These are phyloP conservation scores for Melanophora roralis DNA, from an alignment of 2,888 invertebrate species.

Conservation along the genomic window DNA sequence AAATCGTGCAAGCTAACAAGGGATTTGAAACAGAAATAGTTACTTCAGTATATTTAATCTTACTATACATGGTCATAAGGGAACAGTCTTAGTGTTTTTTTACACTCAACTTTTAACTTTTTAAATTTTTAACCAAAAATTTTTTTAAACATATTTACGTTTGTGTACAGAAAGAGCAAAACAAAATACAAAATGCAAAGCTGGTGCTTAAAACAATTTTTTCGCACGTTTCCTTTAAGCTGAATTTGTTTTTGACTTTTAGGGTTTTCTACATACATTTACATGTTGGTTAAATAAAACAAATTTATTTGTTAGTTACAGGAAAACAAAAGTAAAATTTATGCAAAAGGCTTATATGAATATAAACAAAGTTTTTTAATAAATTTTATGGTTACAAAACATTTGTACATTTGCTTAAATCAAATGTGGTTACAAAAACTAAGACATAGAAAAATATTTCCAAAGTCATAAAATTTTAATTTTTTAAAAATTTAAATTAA, in stretches of 20 bases:
- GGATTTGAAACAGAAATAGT: slow-evolving; percentile 1
- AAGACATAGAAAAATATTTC: too few species aligned
- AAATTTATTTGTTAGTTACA: neutral
- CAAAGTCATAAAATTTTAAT: too few species aligned
- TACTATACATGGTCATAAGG: neutral
- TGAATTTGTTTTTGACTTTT: neutral
- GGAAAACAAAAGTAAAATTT: neutral
- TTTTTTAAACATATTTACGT: too few species aligned
- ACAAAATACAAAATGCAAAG: neutral
- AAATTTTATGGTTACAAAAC: too few species aligned
- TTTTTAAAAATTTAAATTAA: too few species aligned
- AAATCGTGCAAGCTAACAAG: slow-evolving; percentile 7
- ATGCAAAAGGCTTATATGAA: neutral
- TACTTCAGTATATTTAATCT: neutral
- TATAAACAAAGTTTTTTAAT: too few species aligned
- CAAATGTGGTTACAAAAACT: too few species aligned
- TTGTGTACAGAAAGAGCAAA: too few species aligned
- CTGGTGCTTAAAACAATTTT: neutral
- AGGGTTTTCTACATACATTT: neutral
- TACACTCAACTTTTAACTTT: too few species aligned
- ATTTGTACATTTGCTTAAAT: too few species aligned
- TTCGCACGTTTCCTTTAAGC: neutral
- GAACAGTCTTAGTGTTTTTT: neutral
- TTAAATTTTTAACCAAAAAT: too few species aligned
- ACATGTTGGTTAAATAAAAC: neutral